Percentiles rank a stretch among this genome's conserved stretches.
These are phyloP conservation scores for Drosophila aldrichi DNA, from an alignment of 2,888 invertebrate species.

Conservation along the genomic window DNA sequence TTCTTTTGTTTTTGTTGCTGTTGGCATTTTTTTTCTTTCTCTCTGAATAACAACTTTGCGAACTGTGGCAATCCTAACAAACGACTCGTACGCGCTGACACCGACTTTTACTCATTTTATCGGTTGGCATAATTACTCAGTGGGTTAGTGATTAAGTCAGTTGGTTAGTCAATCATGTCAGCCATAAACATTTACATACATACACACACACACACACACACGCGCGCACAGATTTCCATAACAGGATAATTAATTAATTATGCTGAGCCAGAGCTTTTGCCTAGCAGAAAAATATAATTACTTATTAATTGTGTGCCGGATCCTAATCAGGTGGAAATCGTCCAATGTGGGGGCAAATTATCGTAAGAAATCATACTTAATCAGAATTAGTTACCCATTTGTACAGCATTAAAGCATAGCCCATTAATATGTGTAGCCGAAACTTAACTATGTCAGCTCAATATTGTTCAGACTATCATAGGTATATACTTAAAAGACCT, in stretches of 20 bases:
- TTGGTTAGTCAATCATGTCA: conserved; percentile 55
- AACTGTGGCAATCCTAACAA: conserved; percentile 42
- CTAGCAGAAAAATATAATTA: conserved; percentile 20
- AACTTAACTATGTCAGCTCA: neutral
- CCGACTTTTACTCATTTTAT: conserved; percentile 42
- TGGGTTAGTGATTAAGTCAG: conserved; percentile 34
- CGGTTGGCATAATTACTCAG: conserved; percentile 38
- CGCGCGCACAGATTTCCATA: conserved; percentile 9
- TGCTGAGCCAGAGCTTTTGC: conserved; percentile 3
- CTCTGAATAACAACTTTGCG: conserved; percentile 17
- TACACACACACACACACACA: neutral
- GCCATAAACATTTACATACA: neutral
- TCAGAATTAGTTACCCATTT: neutral
- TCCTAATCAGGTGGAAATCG: neutral
- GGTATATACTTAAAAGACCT: neutral
- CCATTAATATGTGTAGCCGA: neutral
- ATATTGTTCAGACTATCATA: neutral
- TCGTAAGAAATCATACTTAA: neutral
- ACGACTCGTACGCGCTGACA: conserved; percentile 68
- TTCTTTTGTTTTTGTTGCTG: neutral
- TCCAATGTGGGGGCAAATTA: neutral
- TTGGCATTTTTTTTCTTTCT: neutral
- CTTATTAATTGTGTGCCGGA: conserved; percentile 11
- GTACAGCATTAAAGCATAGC: neutral
- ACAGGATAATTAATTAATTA: conserved; percentile 59